Evolutionary conservation across 1,140 invertebrate species (phyloP).

Genomic region (Pseudobourletiella spinata): DNA sequence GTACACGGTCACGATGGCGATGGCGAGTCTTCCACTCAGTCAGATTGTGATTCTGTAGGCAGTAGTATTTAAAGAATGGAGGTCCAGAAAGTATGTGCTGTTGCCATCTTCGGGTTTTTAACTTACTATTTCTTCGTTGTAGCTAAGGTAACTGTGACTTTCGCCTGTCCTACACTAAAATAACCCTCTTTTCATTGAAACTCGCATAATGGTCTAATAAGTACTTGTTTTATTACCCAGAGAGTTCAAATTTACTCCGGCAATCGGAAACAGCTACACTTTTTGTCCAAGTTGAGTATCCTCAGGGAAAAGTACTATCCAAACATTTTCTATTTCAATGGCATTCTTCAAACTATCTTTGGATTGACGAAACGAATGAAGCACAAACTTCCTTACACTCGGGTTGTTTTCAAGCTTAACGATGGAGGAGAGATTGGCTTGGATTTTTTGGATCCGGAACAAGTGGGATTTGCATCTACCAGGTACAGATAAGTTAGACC

Average conservation of each 20-base stretch:
- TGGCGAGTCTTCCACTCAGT: no score
- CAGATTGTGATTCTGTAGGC: no score
- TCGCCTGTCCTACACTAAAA: background rate
- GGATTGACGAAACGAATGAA: conserved; percentile 59
- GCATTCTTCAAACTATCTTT: conserved; percentile 58
- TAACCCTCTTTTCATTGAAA: background rate
- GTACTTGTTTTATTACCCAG: background rate
- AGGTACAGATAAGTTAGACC: no score
- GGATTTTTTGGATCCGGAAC: conserved; percentile 59
- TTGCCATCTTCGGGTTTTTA: background rate
- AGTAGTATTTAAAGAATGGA: no score
- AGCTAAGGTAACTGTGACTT: background rate
- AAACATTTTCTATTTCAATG: conserved; percentile 75
- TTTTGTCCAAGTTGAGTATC: background rate
- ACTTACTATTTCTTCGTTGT: conserved; percentile 1
- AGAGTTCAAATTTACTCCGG: background rate
- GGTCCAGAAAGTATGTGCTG: background rate
- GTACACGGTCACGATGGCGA: no score
- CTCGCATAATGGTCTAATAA: background rate
- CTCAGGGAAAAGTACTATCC: conserved; percentile 59
- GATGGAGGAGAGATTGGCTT: conserved; percentile 76
- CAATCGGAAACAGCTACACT: background rate
- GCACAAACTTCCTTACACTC: conserved; percentile 41
- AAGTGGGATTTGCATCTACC: no score
- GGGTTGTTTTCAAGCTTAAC: conserved; percentile 61